Conservation (phyloP, 2,888 invertebrate genomes). For the Ischnura elegans region DNA sequence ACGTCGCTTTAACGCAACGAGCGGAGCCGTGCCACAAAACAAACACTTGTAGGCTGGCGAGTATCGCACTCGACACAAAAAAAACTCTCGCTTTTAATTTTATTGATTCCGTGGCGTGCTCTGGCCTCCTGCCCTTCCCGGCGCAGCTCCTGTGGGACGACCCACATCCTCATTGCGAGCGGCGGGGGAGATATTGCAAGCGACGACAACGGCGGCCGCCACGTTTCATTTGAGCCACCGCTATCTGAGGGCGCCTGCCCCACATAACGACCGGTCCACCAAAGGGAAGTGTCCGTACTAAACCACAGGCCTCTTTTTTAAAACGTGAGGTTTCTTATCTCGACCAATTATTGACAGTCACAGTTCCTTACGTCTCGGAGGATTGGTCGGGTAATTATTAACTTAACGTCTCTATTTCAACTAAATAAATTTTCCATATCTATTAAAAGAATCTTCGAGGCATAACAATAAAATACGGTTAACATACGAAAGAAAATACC, state of each 20-base stretch:
- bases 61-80: background rate
- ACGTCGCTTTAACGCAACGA: background rate
- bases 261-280: background rate
- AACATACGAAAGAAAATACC: too few species aligned
- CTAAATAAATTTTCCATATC: too few species aligned
- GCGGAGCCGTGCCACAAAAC: background rate
- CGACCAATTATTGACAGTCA: too few species aligned
- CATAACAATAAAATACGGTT: too few species aligned
- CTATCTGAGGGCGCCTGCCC: background rate
- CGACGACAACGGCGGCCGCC: background rate
- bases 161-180: constrained; percentile 30
- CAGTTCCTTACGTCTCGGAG: too few species aligned
- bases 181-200: background rate
- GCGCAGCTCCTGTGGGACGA: background rate
- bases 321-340: too few species aligned
- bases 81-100: constrained; percentile 31
- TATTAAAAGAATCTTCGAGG: too few species aligned
- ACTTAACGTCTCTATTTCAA: too few species aligned
- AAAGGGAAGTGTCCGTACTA: too few species aligned
- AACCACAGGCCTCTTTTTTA: too few species aligned
- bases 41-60: background rate
- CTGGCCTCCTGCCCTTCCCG: constrained; percentile 3
- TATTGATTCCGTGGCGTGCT: background rate
- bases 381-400: too few species aligned
- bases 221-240: background rate